Evolutionary conservation across 1,140 invertebrate species (phyloP), one percentile per base, ranked within the genome.

Genomic region (Trigoniulus corallinus): DNA sequence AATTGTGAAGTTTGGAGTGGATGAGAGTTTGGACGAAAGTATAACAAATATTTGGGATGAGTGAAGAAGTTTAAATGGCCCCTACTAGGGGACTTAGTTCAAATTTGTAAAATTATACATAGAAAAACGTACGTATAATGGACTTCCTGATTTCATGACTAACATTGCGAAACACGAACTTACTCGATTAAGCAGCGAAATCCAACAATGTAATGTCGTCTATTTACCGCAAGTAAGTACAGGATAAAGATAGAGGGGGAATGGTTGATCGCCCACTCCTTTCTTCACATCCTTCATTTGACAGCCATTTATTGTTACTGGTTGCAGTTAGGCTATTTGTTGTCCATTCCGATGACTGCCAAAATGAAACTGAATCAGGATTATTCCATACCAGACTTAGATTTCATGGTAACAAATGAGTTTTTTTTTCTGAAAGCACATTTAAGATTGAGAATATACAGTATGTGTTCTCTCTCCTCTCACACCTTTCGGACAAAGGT

Each of bases 321-420:
- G 26, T 50, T 57, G 3, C 78, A 88, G 68, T 72, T 88, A 53
- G 83, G 84, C 0, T 86, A 83, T 67, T 65, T 88, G 34, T 63
- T 88, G 2, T 77, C 75, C 1, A 72, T 88, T 2, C 77, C 75
- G 27, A 66, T 72, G 46, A 79, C 77, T 73, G 69, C 68, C 34
- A 62, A 69, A 1, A 64, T 72, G 51, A 70, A 71, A 50, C 66
- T 60, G 26, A 64, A 59, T 42, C 67, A 75, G 22, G 67, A 79
- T 26, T 63, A 64, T 53, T 57, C 75, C 45, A 65, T 83, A 47
- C 74, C 74, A 15, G 72, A 75, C 53, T 70, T 84, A 52, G 75
- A 80, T 54, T 84, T 80, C 61, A 78, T 77, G 73, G n/a, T n/a
- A n/a, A n/a, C n/a, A n/a, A n/a, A n/a, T n/a, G n/a, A n/a, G n/a